Evolutionary conservation across 2,888 invertebrate species (phyloP).

Genomic region (Gonocerus acuteangulatus): DNA sequence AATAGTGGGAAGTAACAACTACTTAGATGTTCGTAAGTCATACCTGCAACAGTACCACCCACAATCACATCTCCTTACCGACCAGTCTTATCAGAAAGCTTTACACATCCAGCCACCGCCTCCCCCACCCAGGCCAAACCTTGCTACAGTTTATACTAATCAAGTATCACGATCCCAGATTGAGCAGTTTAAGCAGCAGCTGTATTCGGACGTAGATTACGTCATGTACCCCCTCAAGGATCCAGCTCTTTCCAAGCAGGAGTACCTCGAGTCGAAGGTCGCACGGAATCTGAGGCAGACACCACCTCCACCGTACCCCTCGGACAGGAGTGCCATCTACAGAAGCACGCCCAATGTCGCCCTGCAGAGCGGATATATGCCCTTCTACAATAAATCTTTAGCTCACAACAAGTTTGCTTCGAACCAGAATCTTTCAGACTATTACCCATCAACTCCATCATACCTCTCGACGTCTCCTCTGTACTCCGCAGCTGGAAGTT

Average conservation of each 20-base stretch:
- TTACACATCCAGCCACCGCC: constrained; percentile 45
- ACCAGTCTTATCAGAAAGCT: background rate
- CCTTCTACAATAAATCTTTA: constrained; percentile 35
- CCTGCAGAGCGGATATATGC: constrained; percentile 38
- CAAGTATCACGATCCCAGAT: constrained; percentile 67
- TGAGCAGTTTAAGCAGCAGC: constrained; percentile 79
- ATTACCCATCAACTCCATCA: constrained; percentile 49
- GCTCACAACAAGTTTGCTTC: constrained; percentile 39
- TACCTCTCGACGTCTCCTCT: constrained; percentile 54
- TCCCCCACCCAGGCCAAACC: constrained; percentile 57
- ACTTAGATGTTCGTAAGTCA: constrained; percentile 54
- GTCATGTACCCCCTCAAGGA: constrained; percentile 86
- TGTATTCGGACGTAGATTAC: constrained; percentile 85
- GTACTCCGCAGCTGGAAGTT: constrained; percentile 46
- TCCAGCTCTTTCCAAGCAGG: constrained; percentile 81
- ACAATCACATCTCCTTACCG: constrained; percentile 49
- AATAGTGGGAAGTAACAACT: constrained; percentile 55
- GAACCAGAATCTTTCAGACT: constrained; percentile 39
- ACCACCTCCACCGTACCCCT: constrained; percentile 39
- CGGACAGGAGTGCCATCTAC: constrained; percentile 64
- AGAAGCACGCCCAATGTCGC: constrained; percentile 71
- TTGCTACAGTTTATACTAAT: constrained; percentile 64
- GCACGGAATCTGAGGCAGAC: constrained; percentile 44
- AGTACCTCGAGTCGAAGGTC: constrained; percentile 81
- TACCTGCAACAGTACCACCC: constrained; percentile 41